Evolutionary conservation across 1,140 invertebrate genomes (phyloP).

Genomic region (Triops cancriformis): DNA sequence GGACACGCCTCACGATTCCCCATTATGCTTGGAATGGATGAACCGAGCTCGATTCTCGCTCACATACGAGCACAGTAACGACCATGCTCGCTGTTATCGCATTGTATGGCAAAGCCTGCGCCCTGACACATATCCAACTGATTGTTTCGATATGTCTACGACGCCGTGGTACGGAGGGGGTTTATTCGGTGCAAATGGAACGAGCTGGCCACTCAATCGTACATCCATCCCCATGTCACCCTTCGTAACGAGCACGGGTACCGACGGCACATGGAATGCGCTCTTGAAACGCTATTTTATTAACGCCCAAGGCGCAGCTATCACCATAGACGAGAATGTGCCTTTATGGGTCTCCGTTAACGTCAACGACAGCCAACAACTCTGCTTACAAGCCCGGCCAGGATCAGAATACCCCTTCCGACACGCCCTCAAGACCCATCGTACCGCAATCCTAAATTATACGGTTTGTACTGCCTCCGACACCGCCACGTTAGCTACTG

Average conservation of each 20-base stretch:
- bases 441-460: conserved; percentile 60
- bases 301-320: conserved; percentile 70
- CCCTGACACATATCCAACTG: conserved; percentile 55
- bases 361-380: conserved; percentile 44
- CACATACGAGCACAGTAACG: conserved; percentile 37
- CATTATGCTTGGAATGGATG: conserved; percentile 71
- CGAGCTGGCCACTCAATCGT: conserved; percentile 64
- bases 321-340: conserved; percentile 62
- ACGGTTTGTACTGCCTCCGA: conserved; percentile 72
- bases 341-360: conserved; percentile 71
- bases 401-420: not conserved
- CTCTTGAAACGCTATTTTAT: conserved; percentile 73
- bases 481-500: conserved; percentile 62
- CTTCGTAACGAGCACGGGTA: conserved; percentile 64
- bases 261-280: conserved; percentile 54
- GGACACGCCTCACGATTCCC: conserved; percentile 43
- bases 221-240: conserved; percentile 60
- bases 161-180: conserved; percentile 33
- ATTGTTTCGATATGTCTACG: conserved; percentile 65
- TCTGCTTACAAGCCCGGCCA: conserved; percentile 59
- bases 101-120: conserved; percentile 64
- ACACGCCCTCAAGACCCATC: not conserved
- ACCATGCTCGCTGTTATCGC: conserved; percentile 56
- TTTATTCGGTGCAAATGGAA: conserved; percentile 4
- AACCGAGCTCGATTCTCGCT: conserved; percentile 62